Conservation (phyloP, 2,888 invertebrate genomes). For the Biston betularia region DNA sequence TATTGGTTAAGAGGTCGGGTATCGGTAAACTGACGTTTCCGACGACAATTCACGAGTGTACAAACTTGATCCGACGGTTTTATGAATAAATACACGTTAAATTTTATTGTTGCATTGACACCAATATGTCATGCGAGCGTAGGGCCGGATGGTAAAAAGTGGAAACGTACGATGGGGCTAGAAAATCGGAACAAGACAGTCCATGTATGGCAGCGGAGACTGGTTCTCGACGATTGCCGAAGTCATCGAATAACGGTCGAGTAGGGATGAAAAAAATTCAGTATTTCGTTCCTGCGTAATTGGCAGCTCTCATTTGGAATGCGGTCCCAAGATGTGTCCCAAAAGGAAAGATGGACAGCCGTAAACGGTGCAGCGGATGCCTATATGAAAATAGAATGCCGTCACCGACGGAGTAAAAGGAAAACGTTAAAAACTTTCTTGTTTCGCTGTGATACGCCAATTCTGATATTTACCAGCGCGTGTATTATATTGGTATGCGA, state of each 20-base stretch:
- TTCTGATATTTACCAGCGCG: conserved; percentile 31
- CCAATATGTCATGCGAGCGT: conserved; percentile 70
- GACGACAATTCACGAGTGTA: conserved; percentile 52
- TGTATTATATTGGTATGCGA: conserved; percentile 41
- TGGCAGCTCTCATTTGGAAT: conserved; percentile 77
- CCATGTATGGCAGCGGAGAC: conserved; percentile 67
- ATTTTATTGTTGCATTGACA: conserved; percentile 83
- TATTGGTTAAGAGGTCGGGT: conserved; percentile 78
- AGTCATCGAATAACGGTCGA: conserved; percentile 78
- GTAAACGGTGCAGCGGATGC: conserved; percentile 67
- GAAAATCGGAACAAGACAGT: conserved; percentile 78
- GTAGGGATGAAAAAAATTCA: conserved; percentile 67
- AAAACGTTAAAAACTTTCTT: conserved; percentile 45
- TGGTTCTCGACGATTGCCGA: conserved; percentile 76
- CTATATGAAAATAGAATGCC: conserved; percentile 73
- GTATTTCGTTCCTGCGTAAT: conserved; percentile 71
- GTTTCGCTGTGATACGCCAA: conserved; percentile 39
- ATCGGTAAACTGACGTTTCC: conserved; percentile 65
- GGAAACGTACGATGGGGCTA: conserved; percentile 71
- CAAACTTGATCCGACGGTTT: conserved; percentile 56
- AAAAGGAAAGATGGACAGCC: conserved; percentile 71
- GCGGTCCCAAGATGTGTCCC: conserved; percentile 73
- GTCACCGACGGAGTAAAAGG: conserved; percentile 45
- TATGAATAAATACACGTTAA: conserved; percentile 75
- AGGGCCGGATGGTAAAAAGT: conserved; percentile 69